Percentiles rank a stretch among this genome's conserved stretches.
These are phyloP conservation scores for Spodoptera picta DNA, from an alignment of 2,888 invertebrate species.

Conservation along the genomic window DNA sequence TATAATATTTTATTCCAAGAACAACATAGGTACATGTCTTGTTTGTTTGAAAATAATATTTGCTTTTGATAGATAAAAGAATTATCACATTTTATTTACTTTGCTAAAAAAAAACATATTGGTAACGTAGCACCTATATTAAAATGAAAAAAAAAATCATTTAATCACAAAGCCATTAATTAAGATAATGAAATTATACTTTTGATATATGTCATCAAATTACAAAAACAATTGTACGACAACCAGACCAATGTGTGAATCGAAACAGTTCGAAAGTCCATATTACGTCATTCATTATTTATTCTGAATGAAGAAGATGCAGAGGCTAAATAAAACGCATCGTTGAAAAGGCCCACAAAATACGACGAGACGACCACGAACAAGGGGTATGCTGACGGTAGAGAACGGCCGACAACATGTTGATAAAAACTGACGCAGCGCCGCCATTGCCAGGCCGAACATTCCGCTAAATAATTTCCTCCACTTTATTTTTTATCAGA, in stretches of 20 bases:
- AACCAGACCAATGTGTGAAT: slow-evolving; percentile 7
- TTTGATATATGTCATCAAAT: not conserved
- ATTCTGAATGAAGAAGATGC: slow-evolving; percentile 50
- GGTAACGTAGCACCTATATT: no score
- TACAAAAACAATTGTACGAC: slow-evolving; percentile 3
- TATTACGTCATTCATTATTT: slow-evolving; percentile 53
- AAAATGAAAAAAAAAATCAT: no score
- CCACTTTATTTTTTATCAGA: slow-evolving; percentile 73
- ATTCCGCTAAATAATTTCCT: slow-evolving; percentile 72
- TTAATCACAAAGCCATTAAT: no score
- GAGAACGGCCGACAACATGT: slow-evolving; percentile 48
- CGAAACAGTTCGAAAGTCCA: slow-evolving; percentile 9
- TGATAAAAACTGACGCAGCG: slow-evolving; percentile 67
- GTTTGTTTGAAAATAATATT: no score
- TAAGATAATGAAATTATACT: not conserved
- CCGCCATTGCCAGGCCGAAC: slow-evolving; percentile 68
- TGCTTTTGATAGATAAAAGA: no score
- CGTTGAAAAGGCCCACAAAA: slow-evolving; percentile 33
- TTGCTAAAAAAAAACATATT: no score
- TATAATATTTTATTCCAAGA: no score
- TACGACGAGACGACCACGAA: slow-evolving; percentile 29
- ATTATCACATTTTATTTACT: no score
- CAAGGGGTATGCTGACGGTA: slow-evolving; percentile 28
- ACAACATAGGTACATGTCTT: no score
- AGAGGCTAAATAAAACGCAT: slow-evolving; percentile 50